phyloP scores from a whole-genome alignment of 2,113 vertebrate species.

The Poecilia latipinna region DNA sequence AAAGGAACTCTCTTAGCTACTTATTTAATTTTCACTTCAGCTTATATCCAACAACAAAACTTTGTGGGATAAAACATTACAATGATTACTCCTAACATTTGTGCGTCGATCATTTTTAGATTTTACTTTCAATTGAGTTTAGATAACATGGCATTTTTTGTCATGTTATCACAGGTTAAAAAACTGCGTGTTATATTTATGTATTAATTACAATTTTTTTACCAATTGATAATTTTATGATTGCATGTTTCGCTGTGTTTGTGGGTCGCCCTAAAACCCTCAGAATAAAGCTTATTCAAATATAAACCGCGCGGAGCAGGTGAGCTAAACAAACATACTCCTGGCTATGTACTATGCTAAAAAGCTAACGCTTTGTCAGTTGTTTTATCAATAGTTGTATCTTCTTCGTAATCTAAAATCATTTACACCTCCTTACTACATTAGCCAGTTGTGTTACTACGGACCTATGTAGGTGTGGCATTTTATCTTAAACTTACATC shows the following conservation, averaged over 20 bases:
- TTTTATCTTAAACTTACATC: not conserved
- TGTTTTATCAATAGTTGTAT: not conserved
- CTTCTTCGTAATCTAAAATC: no score
- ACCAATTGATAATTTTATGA: not conserved
- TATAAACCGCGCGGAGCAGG: not conserved
- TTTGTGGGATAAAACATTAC: no score
- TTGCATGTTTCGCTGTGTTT: not conserved
- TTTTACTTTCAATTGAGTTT: no score
- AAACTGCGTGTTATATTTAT: not conserved
- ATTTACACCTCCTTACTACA: no score
- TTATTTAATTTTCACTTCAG: no score
- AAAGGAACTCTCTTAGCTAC: no score
- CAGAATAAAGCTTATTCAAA: not conserved
- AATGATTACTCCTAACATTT: no score
- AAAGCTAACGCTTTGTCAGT: not conserved
- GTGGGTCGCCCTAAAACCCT: not conserved
- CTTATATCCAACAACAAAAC: no score
- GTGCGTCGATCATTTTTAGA: no score
- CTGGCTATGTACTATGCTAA: not conserved
- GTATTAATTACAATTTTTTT: not conserved
- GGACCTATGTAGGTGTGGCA: accelerated
- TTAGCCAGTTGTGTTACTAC: not conserved
- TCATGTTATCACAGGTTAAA: not conserved
- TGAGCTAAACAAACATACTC: not conserved
- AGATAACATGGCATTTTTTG: no score